Conservation (phyloP, 1,140 invertebrate genomes). For the Vollenhovia emeryi region DNA sequence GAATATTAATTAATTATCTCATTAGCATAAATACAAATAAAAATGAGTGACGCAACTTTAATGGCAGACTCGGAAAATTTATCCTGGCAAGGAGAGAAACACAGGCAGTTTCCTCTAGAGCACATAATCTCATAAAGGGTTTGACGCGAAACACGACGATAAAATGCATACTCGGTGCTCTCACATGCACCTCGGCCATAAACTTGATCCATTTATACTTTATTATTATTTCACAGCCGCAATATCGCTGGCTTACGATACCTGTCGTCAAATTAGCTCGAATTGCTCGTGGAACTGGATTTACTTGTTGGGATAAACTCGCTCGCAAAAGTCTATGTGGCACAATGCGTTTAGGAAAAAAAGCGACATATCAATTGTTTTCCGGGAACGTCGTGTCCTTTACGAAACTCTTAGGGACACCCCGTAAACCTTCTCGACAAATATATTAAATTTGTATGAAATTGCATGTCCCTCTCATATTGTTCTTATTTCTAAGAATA, state of each 20-base stretch:
- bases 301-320: constrained; percentile 69
- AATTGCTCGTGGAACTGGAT: constrained; percentile 81
- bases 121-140: constrained; percentile 66
- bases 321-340: constrained; percentile 49
- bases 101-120: constrained; percentile 17
- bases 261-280: constrained; percentile 83
- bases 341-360: background rate
- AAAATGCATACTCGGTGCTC: constrained; percentile 76
- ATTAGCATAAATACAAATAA: background rate
- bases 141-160: constrained; percentile 75
- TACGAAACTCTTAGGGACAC: too few relatives aligned
- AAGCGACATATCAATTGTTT: constrained; percentile 1
- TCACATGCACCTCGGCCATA: constrained; percentile 76
- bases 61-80: constrained; percentile 24
- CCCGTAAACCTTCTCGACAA: background rate
- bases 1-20: background rate
- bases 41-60: background rate
- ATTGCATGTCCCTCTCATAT: background rate
- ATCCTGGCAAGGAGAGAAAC: constrained; percentile 35
- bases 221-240: constrained; percentile 85
- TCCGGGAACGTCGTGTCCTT: background rate
- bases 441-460: background rate
- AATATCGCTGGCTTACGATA: constrained; percentile 81
- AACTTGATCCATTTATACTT: constrained; percentile 86
- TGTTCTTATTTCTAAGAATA: background rate